A percentile compares a stretch with the other conserved stretches of the same genome.
Conservation (phyloP, 2,888 invertebrate genomes). For the Eurytoma californica region DNA sequence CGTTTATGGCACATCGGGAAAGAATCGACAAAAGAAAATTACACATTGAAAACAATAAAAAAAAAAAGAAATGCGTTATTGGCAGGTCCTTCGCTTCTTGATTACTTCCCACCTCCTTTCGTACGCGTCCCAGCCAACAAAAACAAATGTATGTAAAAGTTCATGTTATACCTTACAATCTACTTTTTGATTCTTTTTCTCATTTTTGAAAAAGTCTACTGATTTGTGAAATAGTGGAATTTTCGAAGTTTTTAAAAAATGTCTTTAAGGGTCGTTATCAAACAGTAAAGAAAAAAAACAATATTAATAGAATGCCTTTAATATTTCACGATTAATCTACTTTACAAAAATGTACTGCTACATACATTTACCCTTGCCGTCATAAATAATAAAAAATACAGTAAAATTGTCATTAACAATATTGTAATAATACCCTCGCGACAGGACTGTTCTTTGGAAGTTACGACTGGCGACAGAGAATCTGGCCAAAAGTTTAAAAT, state of each 20-base stretch:
- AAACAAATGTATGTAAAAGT: constrained; percentile 48
- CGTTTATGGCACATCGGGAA: constrained; percentile 49
- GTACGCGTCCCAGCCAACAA: constrained; percentile 21
- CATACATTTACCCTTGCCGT: constrained; percentile 40
- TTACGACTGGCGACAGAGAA: constrained; percentile 65
- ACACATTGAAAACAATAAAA: constrained; percentile 5
- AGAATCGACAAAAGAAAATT: constrained; percentile 23
- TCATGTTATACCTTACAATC: background rate
- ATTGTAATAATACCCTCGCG: constrained; percentile 57
- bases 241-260: too few relatives aligned
- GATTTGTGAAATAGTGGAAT: too few relatives aligned
- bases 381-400: constrained; percentile 47
- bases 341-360: constrained; percentile 29
- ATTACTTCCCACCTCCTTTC: constrained; percentile 26
- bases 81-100: constrained; percentile 40
- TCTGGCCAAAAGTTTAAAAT: constrained; percentile 59
- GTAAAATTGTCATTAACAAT: constrained; percentile 51
- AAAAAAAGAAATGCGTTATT: constrained; percentile 34
- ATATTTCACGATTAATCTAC: constrained; percentile 13
- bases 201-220: background rate
- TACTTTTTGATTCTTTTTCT: too few relatives aligned
- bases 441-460: constrained; percentile 64
- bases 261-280: background rate
- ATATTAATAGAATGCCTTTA: constrained; percentile 23
- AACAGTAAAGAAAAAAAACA: constrained; percentile 32